Base-by-base conservation (phyloP, 2,888 invertebrate genomes). In the Eupithecia inturbata region DNA sequence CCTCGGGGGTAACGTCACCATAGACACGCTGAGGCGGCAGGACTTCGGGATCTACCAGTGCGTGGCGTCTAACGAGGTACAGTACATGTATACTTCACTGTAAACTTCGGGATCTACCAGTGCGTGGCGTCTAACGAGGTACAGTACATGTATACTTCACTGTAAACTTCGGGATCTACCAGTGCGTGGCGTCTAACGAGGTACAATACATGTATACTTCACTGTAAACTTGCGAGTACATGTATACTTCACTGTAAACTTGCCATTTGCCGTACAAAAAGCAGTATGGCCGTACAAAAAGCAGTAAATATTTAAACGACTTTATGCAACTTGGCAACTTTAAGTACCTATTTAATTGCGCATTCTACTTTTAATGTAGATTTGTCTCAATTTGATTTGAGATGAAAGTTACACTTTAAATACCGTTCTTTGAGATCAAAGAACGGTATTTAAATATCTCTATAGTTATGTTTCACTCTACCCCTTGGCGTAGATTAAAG, bases 1-100 rank as follows among this genome's bases (percentile, higher is more conserved):
- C 73, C 95, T 96, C 74, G 97, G 97, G 67, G 99, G 99, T 12
- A 99, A 99, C 94, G 96, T 99, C 84, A 98, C 98, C 79, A 97
- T 99, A 80, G 97, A 97, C 85, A 97, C 97, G 83, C 95, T 99
- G 82, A 95, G 97, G 14, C 96, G 98, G 66, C 96, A 97, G 78
- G 99, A 99, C 95, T 98, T 99, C 91, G 99, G 99, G 67, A 97
- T 97, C 88, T 99, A 99, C 91, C 98, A 99, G 92, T 99, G 99
- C 93, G 97, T 99, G 82, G 98, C 98, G 33, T 96, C 97, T 78
- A 99, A 99, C 91, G 98, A 98, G 95, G 95, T 70, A 66, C 64
- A 26, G 0, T 57, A 57, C 57, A n/a, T n/a, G 7, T 6, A 22
- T 16, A 53, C 5, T 39, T 19, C 12, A 26, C n/a, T 26, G 10